Evolutionary conservation across 2,113 vertebrate genomes (phyloP).

Genomic region (Mustelus asterias): DNA sequence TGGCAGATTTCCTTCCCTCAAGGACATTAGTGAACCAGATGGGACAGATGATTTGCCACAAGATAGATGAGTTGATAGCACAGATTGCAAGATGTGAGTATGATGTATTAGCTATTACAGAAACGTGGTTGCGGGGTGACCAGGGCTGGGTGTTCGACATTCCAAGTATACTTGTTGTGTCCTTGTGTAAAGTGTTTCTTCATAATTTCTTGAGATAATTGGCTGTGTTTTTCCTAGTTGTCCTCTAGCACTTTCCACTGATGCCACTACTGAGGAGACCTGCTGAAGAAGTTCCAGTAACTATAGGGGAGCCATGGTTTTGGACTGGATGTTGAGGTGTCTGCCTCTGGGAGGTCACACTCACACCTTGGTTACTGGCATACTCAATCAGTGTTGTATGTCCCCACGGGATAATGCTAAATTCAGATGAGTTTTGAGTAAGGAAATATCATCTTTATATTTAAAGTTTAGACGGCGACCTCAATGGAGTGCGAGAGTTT

Average conservation of each 20-base stretch:
- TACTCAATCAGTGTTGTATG: not conserved
- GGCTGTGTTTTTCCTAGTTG: not conserved
- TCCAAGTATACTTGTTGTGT: not conserved
- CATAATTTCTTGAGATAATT: not conserved
- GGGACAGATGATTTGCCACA: too few relatives aligned
- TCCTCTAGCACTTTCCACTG: not conserved
- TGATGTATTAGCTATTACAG: too few relatives aligned
- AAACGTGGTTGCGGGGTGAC: too few relatives aligned
- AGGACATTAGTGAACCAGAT: too few relatives aligned
- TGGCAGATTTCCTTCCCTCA: too few relatives aligned
- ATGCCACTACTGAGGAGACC: not conserved
- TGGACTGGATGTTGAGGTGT: not conserved
- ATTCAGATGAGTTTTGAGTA: slow-evolving; percentile 83
- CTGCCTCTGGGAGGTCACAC: not conserved
- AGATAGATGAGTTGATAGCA: too few relatives aligned
- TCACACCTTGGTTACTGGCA: not conserved
- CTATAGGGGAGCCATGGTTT: not conserved
- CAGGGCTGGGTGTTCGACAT: too few relatives aligned
- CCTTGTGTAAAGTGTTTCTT: not conserved
- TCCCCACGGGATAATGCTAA: not conserved
- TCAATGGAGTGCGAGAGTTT: too few relatives aligned
- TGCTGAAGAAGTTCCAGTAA: not conserved
- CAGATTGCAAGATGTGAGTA: too few relatives aligned
- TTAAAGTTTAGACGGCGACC: not conserved
- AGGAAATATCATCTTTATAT: slow-evolving; percentile 92